These are phyloP conservation scores for Rhagoletis zephyria DNA, from an alignment of 1,140 invertebrate species.

Conservation along the genomic window DNA sequence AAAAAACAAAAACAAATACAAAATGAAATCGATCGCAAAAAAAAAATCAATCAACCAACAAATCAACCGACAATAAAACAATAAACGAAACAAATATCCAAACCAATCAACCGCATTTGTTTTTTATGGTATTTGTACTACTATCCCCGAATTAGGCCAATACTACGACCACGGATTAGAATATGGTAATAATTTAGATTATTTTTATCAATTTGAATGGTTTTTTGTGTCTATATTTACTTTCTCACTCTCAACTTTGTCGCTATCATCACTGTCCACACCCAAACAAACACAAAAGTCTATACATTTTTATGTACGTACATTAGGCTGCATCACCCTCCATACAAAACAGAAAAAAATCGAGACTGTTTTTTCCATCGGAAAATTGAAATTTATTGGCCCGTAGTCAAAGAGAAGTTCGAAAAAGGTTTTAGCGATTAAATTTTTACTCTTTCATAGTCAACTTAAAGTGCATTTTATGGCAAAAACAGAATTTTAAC, in stretches of 20 bases:
- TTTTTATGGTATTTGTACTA: constrained; percentile 24
- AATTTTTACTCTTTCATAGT: too few species aligned
- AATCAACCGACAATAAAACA: background rate
- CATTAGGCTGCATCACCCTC: too few species aligned
- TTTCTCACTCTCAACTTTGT: constrained; percentile 34
- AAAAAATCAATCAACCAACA: constrained; percentile 21
- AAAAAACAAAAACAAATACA: constrained; percentile 7
- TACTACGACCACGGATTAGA: constrained; percentile 89
- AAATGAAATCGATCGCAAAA: background rate
- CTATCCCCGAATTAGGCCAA: constrained; percentile 78
- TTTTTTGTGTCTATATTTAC: constrained; percentile 47
- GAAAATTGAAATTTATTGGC: too few species aligned
- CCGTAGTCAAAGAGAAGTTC: too few species aligned
- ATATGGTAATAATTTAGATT: constrained; percentile 84
- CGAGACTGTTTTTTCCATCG: too few species aligned
- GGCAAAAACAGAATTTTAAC: too few species aligned
- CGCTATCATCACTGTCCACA: constrained; percentile 4
- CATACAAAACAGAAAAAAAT: too few species aligned
- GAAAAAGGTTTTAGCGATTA: too few species aligned
- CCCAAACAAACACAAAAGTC: too few species aligned
- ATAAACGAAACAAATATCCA: background rate
- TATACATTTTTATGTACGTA: too few species aligned
- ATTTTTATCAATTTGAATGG: constrained; percentile 58
- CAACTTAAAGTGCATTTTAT: too few species aligned
- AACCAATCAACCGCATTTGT: constrained; percentile 18